Percentiles rank a stretch among this genome's conserved stretches.
Conservation (phyloP, 2,888 invertebrate species). For the Ypsolopha scabrella region DNA sequence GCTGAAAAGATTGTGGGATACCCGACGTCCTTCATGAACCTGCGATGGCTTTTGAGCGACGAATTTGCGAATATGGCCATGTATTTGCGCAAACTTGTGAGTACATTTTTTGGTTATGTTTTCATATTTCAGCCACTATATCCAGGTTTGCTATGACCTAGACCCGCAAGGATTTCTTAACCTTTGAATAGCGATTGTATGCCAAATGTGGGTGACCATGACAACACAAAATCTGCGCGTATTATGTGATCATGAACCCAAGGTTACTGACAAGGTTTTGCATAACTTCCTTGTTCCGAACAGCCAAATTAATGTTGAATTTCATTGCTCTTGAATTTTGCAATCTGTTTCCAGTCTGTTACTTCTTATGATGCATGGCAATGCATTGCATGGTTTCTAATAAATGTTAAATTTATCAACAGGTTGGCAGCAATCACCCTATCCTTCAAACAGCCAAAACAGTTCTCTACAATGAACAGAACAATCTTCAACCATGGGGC, state of each 20-base stretch:
- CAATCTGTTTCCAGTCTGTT: too few species aligned
- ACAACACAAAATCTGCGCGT: too few species aligned
- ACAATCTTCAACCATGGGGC: slow-evolving; percentile 88
- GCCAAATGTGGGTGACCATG: too few species aligned
- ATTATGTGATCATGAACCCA: neutral
- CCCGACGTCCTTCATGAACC: slow-evolving; percentile 72
- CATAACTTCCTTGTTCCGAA: neutral
- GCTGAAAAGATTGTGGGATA: slow-evolving; percentile 66
- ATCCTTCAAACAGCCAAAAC: slow-evolving; percentile 87
- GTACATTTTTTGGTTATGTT: slow-evolving; percentile 14
- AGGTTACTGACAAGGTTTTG: neutral
- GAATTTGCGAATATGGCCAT: slow-evolving; percentile 72
- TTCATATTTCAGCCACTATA: neutral
- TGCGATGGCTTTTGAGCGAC: slow-evolving; percentile 73
- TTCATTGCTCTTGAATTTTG: neutral
- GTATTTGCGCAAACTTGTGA: slow-evolving; percentile 65
- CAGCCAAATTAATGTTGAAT: neutral
- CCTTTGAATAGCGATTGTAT: too few species aligned
- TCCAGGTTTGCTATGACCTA: neutral
- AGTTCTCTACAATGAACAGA: slow-evolving; percentile 83
- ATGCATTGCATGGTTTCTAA: neutral
- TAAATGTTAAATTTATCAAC: slow-evolving; percentile 5
- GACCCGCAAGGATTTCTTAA: neutral
- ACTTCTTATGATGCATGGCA: neutral
- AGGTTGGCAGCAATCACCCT: slow-evolving; percentile 88